Evolutionary conservation across 1,140 invertebrate genomes (phyloP).

Genomic region (Dendrolimus kikuchii): DNA sequence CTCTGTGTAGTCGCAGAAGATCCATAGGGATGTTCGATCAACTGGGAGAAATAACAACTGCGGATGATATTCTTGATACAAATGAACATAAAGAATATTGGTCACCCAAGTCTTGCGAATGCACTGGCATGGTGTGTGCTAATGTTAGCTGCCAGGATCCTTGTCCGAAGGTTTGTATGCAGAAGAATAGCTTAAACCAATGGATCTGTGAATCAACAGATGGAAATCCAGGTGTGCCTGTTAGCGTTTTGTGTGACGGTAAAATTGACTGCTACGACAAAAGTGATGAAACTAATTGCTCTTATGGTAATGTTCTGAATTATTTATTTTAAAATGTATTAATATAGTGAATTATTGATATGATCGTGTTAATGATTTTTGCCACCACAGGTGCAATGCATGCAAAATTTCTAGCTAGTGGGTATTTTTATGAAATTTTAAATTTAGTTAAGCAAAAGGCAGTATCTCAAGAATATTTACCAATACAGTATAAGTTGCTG

Average conservation of each 20-base stretch:
- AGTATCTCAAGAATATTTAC: too few species aligned
- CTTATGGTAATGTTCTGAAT: conserved; percentile 22
- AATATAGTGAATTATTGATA: not conserved
- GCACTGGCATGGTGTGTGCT: conserved; percentile 25
- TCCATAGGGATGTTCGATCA: not conserved
- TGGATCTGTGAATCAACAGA: conserved; percentile 40
- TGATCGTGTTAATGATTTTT: too few species aligned
- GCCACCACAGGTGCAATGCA: too few species aligned
- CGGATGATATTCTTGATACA: conserved; percentile 7
- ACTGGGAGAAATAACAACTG: conserved; percentile 1
- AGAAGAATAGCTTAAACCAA: conserved; percentile 27
- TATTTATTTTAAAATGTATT: conserved; percentile 2
- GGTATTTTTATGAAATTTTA: too few species aligned
- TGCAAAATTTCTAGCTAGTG: too few species aligned
- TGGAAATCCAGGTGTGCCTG: conserved; percentile 19
- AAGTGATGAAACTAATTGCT: conserved; percentile 42
- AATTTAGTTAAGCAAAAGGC: too few species aligned
- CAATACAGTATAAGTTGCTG: conserved; percentile 13
- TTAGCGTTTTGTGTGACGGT: conserved; percentile 46
- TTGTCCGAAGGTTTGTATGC: conserved; percentile 43
- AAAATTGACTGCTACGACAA: conserved; percentile 55
- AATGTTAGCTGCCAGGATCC: conserved; percentile 23
- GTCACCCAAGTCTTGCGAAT: conserved; percentile 28
- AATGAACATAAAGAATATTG: conserved; percentile 4
- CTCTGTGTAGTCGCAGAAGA: conserved; percentile 22